Percentiles rank a stretch among this genome's conserved stretches.
phyloP scores from a whole-genome alignment of 92 coral and sea anemone species.

The Siderastrea radians region DNA sequence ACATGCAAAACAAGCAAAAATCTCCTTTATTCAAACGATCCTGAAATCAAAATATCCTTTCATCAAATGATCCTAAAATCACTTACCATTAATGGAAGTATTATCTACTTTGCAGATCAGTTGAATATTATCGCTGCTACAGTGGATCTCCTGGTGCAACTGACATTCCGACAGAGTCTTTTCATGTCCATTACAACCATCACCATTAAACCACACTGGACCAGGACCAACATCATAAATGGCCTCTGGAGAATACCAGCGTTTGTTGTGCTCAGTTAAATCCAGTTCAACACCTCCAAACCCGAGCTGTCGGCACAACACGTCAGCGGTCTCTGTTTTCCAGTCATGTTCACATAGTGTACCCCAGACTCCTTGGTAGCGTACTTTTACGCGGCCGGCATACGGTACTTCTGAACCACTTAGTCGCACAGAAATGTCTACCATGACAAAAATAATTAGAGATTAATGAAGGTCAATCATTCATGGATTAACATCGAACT shows the following conservation, averaged over 20 bases:
- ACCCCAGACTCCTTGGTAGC: conserved; percentile 72
- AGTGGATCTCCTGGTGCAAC: neutral
- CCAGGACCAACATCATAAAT: conserved; percentile 32
- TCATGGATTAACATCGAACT: no score
- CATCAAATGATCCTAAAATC: neutral
- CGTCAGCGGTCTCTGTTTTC: conserved; percentile 48
- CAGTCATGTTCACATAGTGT: conserved; percentile 24
- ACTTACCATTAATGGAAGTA: conserved; percentile 30
- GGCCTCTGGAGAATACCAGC: neutral
- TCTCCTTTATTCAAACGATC: no score
- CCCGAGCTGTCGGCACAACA: conserved; percentile 66
- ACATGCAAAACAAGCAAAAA: no score
- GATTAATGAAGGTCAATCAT: no score
- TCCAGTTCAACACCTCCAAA: conserved; percentile 43
- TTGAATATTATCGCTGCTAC: conserved; percentile 4
- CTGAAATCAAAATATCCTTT: neutral
- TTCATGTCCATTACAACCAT: conserved; percentile 34
- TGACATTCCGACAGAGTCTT: conserved; percentile 25
- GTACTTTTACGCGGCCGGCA: conserved; percentile 59
- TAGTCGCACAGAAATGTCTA: conserved; percentile 26
- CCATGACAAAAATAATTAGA: no score
- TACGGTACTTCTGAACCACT: conserved; percentile 40
- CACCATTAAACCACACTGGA: conserved; percentile 40
- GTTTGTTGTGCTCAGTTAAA: neutral
- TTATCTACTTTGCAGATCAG: conserved; percentile 31